Evolutionary conservation across 2,797 vertebrate genomes (phyloP).

Genomic region (Borostomias antarcticus): DNA sequence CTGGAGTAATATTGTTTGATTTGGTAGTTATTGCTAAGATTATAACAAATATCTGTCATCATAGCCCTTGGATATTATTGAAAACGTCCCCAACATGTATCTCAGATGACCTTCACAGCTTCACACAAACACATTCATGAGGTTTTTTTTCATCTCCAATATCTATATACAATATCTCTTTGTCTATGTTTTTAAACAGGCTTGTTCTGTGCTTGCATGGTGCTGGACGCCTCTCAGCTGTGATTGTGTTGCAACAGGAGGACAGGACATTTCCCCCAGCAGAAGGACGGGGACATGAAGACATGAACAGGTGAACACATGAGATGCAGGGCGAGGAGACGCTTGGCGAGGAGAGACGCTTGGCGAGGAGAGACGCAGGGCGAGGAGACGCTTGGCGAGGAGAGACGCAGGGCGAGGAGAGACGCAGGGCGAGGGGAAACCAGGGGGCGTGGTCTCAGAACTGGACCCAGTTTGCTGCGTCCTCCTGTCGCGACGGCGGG

Average conservation of each 20-base stretch:
- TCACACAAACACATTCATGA: neutral
- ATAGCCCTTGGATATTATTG: conserved; percentile 5
- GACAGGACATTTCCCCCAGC: neutral
- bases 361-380: neutral
- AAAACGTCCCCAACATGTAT: neutral
- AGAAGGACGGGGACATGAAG: conserved; percentile 34
- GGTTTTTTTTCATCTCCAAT: no score
- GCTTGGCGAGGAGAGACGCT: no score
- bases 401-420: no score
- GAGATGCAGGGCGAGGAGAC: neutral
- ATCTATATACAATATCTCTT: no score
- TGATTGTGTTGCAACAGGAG: neutral
- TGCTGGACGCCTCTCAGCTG: neutral
- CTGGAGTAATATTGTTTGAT: neutral
- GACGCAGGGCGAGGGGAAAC: neutral
- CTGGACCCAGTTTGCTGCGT: conserved; percentile 88
- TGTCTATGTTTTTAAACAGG: no score
- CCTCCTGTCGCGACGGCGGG: conserved; percentile 70
- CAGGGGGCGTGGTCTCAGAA: conserved; percentile 77
- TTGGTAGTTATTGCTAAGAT: no score
- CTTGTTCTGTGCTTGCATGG: neutral
- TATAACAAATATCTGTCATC: neutral
- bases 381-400: neutral
- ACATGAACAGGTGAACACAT: neutral
- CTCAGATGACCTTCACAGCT: neutral